These are phyloP conservation scores for Cheilosia urbana DNA, from an alignment of 2,888 invertebrate genomes.

Conservation along the genomic window DNA sequence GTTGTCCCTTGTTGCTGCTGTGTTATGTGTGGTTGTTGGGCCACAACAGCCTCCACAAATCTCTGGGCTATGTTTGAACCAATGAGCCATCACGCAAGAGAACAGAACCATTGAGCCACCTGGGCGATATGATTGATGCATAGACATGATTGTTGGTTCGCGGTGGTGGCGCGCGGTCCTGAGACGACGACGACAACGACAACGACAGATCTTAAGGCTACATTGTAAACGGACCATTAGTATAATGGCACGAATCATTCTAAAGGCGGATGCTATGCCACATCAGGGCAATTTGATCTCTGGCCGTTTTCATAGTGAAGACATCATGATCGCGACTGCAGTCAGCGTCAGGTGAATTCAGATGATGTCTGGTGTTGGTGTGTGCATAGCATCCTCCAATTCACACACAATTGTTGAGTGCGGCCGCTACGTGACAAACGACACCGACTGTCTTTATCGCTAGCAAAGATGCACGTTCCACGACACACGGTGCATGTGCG, in stretches of 20 bases:
- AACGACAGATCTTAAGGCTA: slow-evolving; percentile 60
- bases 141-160: slow-evolving; percentile 74
- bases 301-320: slow-evolving; percentile 66
- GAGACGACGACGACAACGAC: slow-evolving; percentile 31
- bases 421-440: slow-evolving; percentile 70
- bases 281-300: slow-evolving; percentile 68
- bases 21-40: slow-evolving; percentile 46
- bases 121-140: slow-evolving; percentile 75
- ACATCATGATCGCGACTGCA: slow-evolving; percentile 67
- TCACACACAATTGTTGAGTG: slow-evolving; percentile 64
- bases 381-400: slow-evolving; percentile 68
- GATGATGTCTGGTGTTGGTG: slow-evolving; percentile 53
- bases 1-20: slow-evolving; percentile 60
- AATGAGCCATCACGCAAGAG: slow-evolving; percentile 59
- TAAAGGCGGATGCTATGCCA: slow-evolving; percentile 65
- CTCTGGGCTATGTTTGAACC: slow-evolving; percentile 57
- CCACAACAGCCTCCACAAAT: slow-evolving; percentile 66
- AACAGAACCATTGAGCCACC: slow-evolving; percentile 69
- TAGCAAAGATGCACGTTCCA: slow-evolving; percentile 73
- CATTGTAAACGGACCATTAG: slow-evolving; percentile 73
- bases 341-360: slow-evolving; percentile 64
- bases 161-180: slow-evolving; percentile 56
- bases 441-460: slow-evolving; percentile 69
- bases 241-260: slow-evolving; percentile 70
- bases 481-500: slow-evolving; percentile 44